Percentiles rank a stretch among this genome's conserved stretches.
phyloP scores from a whole-genome alignment of 2,797 vertebrate species.

The Menidia menidia region DNA sequence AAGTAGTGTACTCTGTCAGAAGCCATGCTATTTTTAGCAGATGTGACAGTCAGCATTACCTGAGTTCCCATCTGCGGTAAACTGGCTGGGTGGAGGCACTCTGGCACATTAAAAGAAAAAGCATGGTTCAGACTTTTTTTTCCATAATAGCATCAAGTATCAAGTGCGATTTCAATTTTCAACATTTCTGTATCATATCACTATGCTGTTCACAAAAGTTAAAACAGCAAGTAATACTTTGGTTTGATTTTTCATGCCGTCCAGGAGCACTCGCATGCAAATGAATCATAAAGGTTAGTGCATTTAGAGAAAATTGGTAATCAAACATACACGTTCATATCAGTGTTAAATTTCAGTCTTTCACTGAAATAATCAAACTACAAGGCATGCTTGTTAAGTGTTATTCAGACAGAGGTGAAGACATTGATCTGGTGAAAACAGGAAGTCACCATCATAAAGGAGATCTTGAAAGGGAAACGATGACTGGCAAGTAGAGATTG shows the following conservation, averaged over 20 bases:
- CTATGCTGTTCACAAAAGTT: slow-evolving; percentile 15
- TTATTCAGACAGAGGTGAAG: slow-evolving; percentile 29
- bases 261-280: slow-evolving; percentile 28
- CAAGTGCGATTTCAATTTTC: slow-evolving; percentile 8
- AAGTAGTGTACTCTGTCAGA: no score
- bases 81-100: slow-evolving; percentile 81
- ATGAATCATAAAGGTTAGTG: slow-evolving; percentile 34
- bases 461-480: slow-evolving; percentile 1
- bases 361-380: slow-evolving; percentile 7
- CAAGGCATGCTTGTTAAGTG: background rate
- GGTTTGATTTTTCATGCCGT: slow-evolving; percentile 24
- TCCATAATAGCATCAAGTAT: background rate
- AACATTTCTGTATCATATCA: slow-evolving; percentile 6
- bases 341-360: slow-evolving; percentile 15
- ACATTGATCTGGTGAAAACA: slow-evolving; percentile 16
- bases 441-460: slow-evolving; percentile 9
- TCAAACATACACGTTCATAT: slow-evolving; percentile 14
- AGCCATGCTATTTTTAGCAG: background rate
- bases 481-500: slow-evolving; percentile 71
- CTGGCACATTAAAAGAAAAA: slow-evolving; percentile 62
- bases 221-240: slow-evolving; percentile 19
- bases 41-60: slow-evolving; percentile 55
- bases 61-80: slow-evolving; percentile 71
- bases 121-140: slow-evolving; percentile 11
- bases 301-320: slow-evolving; percentile 28